Conservation (phyloP, 2,113 vertebrate species). For the Cottus gobio region DNA sequence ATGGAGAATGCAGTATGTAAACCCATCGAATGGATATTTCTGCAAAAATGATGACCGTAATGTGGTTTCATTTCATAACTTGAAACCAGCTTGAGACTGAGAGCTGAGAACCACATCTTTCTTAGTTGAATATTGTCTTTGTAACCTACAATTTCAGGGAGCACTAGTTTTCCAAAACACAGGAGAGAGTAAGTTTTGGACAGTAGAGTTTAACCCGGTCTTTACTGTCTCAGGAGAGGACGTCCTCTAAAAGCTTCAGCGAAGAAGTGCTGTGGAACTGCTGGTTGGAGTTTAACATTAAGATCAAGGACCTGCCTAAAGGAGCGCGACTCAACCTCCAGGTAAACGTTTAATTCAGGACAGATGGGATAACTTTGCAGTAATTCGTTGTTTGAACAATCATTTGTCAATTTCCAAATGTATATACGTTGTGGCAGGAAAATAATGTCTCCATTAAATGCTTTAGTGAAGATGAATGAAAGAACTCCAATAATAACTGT, state of each 20-base stretch:
- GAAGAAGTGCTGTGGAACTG: slow-evolving; percentile 97
- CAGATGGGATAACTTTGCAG: not conserved
- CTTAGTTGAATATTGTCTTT: not conserved
- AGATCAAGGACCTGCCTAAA: slow-evolving; percentile 95
- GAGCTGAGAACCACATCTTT: not conserved
- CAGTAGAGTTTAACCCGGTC: not conserved
- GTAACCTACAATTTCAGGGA: not conserved
- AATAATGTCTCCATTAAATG: not conserved
- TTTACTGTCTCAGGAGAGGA: slow-evolving; percentile 81
- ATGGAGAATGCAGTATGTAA: no score
- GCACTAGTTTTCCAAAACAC: not conserved
- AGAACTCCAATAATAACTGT: not conserved
- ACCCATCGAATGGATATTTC: no score
- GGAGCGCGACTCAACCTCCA: slow-evolving; percentile 94
- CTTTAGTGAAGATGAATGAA: no score
- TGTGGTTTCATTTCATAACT: not conserved
- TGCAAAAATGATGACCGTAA: not conserved
- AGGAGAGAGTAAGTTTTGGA: not conserved
- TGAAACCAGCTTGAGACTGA: not conserved
- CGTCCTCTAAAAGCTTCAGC: slow-evolving; percentile 90
- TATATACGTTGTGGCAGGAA: not conserved
- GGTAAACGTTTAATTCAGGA: slow-evolving; percentile 42
- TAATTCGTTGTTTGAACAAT: not conserved
- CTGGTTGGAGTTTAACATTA: slow-evolving; percentile 96
- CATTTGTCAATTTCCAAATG: not conserved